Conservation (phyloP, 2,888 invertebrate species). For the Amphipoea lucens region DNA sequence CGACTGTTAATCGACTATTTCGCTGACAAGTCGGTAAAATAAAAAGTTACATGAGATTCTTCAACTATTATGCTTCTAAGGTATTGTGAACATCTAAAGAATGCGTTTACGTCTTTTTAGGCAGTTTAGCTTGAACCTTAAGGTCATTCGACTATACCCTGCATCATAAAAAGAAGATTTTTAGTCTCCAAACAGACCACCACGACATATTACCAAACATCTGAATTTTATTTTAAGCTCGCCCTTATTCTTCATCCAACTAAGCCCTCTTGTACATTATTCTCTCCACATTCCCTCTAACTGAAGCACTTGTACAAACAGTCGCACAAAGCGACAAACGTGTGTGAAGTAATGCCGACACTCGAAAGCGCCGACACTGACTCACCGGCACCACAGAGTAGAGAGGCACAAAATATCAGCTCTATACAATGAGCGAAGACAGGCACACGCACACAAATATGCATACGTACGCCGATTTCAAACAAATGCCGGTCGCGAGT, state of each 20-base stretch:
- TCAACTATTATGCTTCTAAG: background rate
- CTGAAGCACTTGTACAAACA: constrained; percentile 35
- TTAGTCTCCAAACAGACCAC: background rate
- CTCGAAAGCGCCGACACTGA: constrained; percentile 3
- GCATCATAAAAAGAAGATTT: background rate
- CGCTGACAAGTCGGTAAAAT: background rate
- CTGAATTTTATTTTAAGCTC: background rate
- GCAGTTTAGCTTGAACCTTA: background rate
- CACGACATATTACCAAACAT: background rate
- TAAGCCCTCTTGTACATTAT: constrained; percentile 10
- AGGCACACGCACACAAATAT: background rate
- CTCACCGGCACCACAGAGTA: background rate
- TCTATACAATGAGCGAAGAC: background rate
- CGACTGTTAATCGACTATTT: background rate
- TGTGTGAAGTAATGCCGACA: constrained; percentile 33
- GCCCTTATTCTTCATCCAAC: background rate
- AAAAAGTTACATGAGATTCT: background rate
- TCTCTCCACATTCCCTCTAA: constrained; percentile 8
- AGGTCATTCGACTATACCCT: background rate
- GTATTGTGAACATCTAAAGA: background rate
- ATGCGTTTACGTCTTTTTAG: background rate
- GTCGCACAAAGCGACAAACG: constrained; percentile 6
- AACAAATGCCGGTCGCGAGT: background rate
- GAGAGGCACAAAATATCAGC: background rate
- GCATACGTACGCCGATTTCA: background rate